phyloP scores from a whole-genome alignment of 92 coral and sea anemone species.

The Parazoanthus atlanticus region DNA sequence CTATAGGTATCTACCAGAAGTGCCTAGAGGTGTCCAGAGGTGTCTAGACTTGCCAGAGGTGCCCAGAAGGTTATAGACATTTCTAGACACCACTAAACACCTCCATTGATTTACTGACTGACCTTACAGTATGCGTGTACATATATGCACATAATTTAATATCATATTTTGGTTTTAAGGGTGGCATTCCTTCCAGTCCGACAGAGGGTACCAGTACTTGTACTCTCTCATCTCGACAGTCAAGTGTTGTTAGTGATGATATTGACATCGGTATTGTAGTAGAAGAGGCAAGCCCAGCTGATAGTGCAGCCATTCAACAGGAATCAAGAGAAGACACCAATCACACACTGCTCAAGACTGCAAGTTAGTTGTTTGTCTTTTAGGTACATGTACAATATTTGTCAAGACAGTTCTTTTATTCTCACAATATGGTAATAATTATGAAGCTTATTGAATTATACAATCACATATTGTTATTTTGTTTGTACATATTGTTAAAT shows the following conservation, averaged over 20 bases:
- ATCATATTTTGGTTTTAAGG: conserved; percentile 14
- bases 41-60: no score
- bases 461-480: no score
- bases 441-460: no score
- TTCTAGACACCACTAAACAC: no score
- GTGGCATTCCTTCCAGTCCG: conserved; percentile 39
- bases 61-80: no score
- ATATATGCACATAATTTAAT: no score
- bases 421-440: background rate
- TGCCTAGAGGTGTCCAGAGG: no score
- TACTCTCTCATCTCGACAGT: conserved; percentile 19
- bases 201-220: background rate
- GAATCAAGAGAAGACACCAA: conserved; percentile 38
- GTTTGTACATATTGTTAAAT: no score
- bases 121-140: background rate
- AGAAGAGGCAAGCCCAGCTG: background rate
- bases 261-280: conserved; percentile 31
- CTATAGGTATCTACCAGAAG: no score
- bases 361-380: conserved; percentile 10
- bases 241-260: conserved; percentile 41
- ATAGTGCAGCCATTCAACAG: background rate
- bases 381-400: background rate
- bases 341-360: background rate
- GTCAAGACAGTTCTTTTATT: no score
- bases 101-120: no score